Evolutionary conservation across 2,888 invertebrate species (phyloP), one percentile per base, ranked within the genome.

Genomic region (Aphelenchoides bicaudatus): DNA sequence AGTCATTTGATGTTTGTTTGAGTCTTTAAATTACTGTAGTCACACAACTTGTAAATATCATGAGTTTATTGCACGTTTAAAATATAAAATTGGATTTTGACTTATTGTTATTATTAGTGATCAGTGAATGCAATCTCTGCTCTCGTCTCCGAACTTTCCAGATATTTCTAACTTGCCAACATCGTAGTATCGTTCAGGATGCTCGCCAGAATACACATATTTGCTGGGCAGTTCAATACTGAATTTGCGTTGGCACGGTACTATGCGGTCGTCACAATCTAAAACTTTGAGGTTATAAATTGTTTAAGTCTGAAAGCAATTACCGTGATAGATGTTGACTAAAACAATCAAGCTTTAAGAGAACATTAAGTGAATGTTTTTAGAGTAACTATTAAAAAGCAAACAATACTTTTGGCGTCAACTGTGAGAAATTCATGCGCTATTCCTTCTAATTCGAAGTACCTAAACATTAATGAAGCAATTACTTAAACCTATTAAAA

Each of bases 161-260:
- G 50, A 52, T 30, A 65, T 30, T 50, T 65, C 65, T 39, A 65
- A 31, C 25, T 38, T 49, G 13, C 65, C 65, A 3, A 58, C 43
- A 31, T 65, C 43, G 34, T 63, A 65, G 48, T 56, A 52, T n/a
- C 43, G 37, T 16, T 64, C 53, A 19, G 67, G 66, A 16, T 48
- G 38, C 54, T 68, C 59, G 19, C 65, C 65, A 28, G 16, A 19
- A 13, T 61, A 19, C n/a, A 65, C 43, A 48, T 65, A 65, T 25
- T 58, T 63, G 50, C 59, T 55, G 34, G 62, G 62, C 16, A 62
- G n/a, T 28, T 27, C 31, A 23, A 62, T 62, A 1, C 52, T 51
- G 3, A 63, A 19, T 47, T 68, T 68, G 19, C 66, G 58, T 43
- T 66, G 65, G 38, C 66, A 66, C 8, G 67, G 66, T 63, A 62